Evolutionary conservation across 1,140 invertebrate genomes (phyloP).

Genomic region (Apis cerana): DNA sequence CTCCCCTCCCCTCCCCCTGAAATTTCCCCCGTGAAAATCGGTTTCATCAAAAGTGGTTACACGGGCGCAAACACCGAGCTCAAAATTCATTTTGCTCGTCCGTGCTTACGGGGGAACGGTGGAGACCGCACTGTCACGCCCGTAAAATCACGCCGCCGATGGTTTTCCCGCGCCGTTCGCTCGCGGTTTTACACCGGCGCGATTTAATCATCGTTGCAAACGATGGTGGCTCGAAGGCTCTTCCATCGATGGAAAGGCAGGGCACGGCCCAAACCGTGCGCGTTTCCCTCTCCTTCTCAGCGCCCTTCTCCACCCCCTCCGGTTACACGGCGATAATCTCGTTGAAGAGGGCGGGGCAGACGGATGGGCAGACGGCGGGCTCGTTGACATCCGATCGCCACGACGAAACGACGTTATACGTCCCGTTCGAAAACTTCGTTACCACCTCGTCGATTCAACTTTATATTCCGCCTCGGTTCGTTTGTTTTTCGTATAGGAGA

Average conservation of each 20-base stretch:
- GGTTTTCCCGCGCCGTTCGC: not conserved
- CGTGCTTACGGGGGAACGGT: not conserved
- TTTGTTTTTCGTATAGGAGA: constrained; percentile 25
- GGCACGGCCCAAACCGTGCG: constrained; percentile 67
- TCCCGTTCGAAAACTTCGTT: constrained; percentile 60
- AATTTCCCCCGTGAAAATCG: not conserved
- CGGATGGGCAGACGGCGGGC: constrained; percentile 52
- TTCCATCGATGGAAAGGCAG: constrained; percentile 33
- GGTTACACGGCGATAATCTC: constrained; percentile 54
- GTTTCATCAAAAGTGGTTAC: no score
- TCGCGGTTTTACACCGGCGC: constrained; percentile 35
- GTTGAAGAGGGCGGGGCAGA: constrained; percentile 51
- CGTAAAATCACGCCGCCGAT: constrained; percentile 28
- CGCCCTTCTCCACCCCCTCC: not conserved
- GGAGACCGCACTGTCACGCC: constrained; percentile 17
- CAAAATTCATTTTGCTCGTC: constrained; percentile 13
- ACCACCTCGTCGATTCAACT: constrained; percentile 36
- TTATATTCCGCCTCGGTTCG: constrained; percentile 28
- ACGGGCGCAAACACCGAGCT: not conserved
- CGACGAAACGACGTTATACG: constrained; percentile 58
- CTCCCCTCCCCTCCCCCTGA: no score
- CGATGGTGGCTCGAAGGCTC: constrained; percentile 64
- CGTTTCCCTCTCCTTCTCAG: constrained; percentile 50
- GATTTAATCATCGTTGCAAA: constrained; percentile 75
- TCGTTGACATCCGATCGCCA: constrained; percentile 66